phyloP scores from a whole-genome alignment of 2,113 vertebrate species.

The Gavialis gangeticus region DNA sequence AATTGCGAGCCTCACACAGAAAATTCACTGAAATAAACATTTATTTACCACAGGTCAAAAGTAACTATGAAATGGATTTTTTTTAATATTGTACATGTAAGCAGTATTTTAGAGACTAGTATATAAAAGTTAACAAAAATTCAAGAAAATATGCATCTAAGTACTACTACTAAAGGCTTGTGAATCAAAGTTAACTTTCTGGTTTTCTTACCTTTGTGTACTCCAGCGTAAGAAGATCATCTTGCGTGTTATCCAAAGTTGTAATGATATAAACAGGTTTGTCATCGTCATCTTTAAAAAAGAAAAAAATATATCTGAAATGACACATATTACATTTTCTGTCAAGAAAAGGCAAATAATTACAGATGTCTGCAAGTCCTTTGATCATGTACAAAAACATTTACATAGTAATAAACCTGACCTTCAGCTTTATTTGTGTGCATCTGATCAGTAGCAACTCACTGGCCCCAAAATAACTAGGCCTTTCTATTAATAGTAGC shows the following conservation, averaged over 20 bases:
- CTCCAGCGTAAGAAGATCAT: constrained; percentile 91
- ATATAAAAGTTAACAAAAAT: not conserved
- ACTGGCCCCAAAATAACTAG: rapidly evolving
- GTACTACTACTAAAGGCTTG: not conserved
- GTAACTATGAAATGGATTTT: not conserved
- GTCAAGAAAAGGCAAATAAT: not conserved
- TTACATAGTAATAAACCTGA: not conserved
- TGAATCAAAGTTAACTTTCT: not conserved
- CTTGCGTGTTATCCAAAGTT: constrained; percentile 92
- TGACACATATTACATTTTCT: not conserved
- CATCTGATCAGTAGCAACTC: not conserved
- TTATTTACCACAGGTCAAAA: not conserved
- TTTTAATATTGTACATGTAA: not conserved
- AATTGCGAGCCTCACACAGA: not conserved
- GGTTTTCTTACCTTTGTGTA: constrained; percentile 87
- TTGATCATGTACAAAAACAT: not conserved
- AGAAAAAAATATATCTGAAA: constrained; percentile 1
- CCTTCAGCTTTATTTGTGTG: not conserved
- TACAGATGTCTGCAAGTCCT: not conserved
- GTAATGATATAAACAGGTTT: constrained; percentile 92
- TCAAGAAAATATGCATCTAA: not conserved
- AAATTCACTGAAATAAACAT: not conserved
- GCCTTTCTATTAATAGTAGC: not conserved
- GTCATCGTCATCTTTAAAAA: constrained; percentile 86
- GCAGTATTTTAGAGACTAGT: not conserved